phyloP scores from a whole-genome alignment of 2,888 invertebrate species.

The Drosophila koepferae region DNA sequence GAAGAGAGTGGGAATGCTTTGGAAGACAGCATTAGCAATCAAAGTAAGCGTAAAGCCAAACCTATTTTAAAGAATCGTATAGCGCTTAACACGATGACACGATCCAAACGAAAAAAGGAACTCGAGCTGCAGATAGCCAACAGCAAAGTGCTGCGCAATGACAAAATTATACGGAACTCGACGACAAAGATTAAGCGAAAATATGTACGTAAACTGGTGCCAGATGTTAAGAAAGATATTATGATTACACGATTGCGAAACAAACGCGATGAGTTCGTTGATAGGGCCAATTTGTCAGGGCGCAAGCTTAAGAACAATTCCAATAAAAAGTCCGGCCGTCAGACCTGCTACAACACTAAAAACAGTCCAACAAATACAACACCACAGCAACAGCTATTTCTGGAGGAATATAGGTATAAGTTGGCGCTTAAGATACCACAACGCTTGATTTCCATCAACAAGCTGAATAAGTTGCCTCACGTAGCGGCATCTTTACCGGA shows the following conservation, averaged over 20 bases:
- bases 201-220: slow-evolving; percentile 77
- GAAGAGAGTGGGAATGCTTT: slow-evolving; percentile 19
- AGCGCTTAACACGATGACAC: slow-evolving; percentile 84
- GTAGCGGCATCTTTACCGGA: slow-evolving; percentile 92
- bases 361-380: slow-evolving; percentile 36
- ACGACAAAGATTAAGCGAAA: slow-evolving; percentile 81
- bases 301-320: slow-evolving; percentile 39
- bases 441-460: slow-evolving; percentile 91
- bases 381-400: slow-evolving; percentile 68
- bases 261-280: slow-evolving; percentile 49
- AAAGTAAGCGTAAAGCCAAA: slow-evolving; percentile 20
- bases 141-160: slow-evolving; percentile 84
- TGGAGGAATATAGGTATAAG: slow-evolving; percentile 93
- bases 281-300: slow-evolving; percentile 78
- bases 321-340: slow-evolving; percentile 10
- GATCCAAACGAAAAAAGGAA: slow-evolving; percentile 83
- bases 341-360: slow-evolving; percentile 86
- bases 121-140: slow-evolving; percentile 84
- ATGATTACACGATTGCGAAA: slow-evolving; percentile 75
- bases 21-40: slow-evolving; percentile 8
- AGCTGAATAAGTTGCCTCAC: slow-evolving; percentile 87
- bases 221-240: slow-evolving; percentile 67
- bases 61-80: slow-evolving; percentile 46
- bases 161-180: slow-evolving; percentile 83
- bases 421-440: slow-evolving; percentile 93